These are phyloP conservation scores for Montipora foliosa DNA, from an alignment of 64 coral and sea anemone species.

Conservation along the genomic window DNA sequence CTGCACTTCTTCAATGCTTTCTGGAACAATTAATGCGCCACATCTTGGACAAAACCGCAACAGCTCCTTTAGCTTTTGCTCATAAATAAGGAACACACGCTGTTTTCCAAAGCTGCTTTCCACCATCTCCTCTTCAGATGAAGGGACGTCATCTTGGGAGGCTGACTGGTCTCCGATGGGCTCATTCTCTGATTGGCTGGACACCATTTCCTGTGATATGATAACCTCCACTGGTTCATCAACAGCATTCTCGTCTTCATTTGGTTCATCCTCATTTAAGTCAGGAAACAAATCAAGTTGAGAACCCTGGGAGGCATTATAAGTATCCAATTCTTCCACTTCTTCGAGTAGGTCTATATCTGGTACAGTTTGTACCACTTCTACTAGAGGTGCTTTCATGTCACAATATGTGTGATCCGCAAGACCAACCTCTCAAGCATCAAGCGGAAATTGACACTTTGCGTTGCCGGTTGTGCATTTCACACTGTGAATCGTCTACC, in stretches of 20 bases:
- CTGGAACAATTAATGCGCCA: constrained; percentile 12
- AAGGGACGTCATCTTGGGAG: neutral
- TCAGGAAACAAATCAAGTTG: too few species aligned
- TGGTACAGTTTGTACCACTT: too few species aligned
- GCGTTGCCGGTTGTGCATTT: neutral
- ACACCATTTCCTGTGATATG: neutral
- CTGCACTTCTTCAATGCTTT: neutral
- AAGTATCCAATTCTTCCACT: neutral
- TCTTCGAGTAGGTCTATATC: neutral
- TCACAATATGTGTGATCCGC: too few species aligned
- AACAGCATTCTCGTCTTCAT: neutral
- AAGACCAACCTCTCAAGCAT: neutral
- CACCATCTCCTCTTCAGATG: neutral
- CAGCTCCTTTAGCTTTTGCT: neutral
- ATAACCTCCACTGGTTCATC: neutral
- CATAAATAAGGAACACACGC: too few species aligned
- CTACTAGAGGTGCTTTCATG: too few species aligned
- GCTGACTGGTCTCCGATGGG: neutral
- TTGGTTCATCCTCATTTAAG: neutral
- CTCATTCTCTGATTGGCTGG: neutral
- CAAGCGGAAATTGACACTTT: neutral
- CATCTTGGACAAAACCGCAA: constrained; percentile 47
- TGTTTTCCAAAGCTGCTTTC: neutral
- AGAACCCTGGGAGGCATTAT: neutral
- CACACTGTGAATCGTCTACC: neutral